phyloP scores from a whole-genome alignment of 2,797 vertebrate genomes.

The Halcyon leucocephala region DNA sequence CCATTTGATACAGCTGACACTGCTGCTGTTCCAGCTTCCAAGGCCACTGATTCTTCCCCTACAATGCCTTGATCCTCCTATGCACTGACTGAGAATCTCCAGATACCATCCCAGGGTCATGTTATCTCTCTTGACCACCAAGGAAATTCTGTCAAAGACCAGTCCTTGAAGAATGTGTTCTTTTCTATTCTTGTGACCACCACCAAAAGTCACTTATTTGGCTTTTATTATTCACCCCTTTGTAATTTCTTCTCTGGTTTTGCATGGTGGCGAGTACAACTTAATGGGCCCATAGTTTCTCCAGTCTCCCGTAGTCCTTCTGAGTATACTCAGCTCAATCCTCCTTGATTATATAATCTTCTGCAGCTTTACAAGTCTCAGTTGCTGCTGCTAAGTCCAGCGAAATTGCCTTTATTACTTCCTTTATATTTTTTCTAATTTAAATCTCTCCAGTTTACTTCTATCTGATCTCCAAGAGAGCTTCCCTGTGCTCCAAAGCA shows the following conservation, averaged over 20 bases:
- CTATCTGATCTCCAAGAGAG: not conserved
- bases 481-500: not conserved
- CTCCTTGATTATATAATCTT: not conserved
- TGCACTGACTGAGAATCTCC: not conserved
- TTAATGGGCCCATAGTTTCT: not conserved
- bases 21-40: not conserved
- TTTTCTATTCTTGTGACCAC: not conserved
- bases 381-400: not conserved
- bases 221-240: not conserved
- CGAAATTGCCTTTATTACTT: not conserved
- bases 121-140: fast-evolving
- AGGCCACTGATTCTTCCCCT: not conserved
- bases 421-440: not conserved
- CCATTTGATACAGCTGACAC: not conserved
- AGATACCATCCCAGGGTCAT: not conserved
- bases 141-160: not conserved
- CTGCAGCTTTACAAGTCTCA: not conserved
- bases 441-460: not conserved
- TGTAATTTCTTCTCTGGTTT: not conserved
- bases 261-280: not conserved
- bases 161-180: not conserved
- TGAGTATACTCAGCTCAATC: not conserved
- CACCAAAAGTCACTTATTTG: not conserved
- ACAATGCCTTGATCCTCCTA: fast-evolving
- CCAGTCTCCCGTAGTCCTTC: not conserved